These are phyloP conservation scores for Petrocephalus schoutedeni DNA, from an alignment of 2,797 vertebrate species.

Conservation along the genomic window DNA sequence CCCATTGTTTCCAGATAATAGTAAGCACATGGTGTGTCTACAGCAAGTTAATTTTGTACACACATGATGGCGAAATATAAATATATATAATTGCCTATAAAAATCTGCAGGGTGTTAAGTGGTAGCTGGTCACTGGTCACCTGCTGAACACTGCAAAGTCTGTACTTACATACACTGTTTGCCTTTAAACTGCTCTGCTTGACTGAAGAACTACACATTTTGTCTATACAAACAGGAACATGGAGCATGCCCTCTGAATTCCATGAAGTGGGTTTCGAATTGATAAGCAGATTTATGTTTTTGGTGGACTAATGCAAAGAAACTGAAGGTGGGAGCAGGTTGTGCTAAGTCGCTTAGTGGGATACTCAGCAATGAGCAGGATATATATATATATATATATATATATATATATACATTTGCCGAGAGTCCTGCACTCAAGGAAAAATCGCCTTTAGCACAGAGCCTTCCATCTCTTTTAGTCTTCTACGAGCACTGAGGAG, in stretches of 20 bases:
- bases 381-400: no score
- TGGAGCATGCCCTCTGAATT: not conserved
- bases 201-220: not conserved
- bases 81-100: conserved; percentile 47
- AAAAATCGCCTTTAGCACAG: not conserved
- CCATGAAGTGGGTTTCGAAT: not conserved
- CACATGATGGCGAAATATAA: conserved; percentile 49
- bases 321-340: not conserved
- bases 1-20: conserved; percentile 58
- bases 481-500: conserved; percentile 6
- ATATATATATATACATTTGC: not conserved
- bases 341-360: not conserved
- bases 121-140: not conserved
- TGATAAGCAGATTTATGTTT: not conserved
- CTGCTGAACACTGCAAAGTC: not conserved
- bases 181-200: not conserved
- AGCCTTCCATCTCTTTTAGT: not conserved
- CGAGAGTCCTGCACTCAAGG: not conserved
- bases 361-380: not conserved
- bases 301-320: not conserved
- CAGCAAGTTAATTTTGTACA: conserved; percentile 62
- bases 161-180: not conserved
- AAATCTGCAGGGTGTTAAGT: conserved; percentile 24
- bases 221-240: not conserved
- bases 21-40: conserved; percentile 48